Base-by-base conservation (phyloP, 2,113 vertebrate species). In the Fukomys damarensis region DNA sequence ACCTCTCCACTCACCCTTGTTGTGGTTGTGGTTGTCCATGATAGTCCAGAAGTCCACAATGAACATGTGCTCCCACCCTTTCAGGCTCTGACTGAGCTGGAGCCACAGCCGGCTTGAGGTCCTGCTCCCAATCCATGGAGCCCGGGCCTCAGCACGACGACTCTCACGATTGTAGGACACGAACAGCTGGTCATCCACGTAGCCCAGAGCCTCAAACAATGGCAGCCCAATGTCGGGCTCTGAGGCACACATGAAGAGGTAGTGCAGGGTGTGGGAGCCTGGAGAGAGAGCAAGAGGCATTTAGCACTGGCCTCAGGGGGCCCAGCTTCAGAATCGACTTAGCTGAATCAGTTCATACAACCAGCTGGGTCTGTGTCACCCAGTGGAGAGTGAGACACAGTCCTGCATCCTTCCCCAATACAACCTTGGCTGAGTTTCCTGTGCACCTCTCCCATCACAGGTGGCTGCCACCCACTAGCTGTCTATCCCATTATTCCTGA, bases 31-130 rank as follows among this genome's bases (percentile, higher is more conserved):
- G 94, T 98, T 98, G 92, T 97, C 95, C 86, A 98, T 97, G 84
- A 98, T 97, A 14, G 94, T 97, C 98, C 98, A 97, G 87, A 98
- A 96, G 87, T 98, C 98, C 1, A 97, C 80, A 3, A 13, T 97
- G 95, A 98, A 97, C 97, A 97, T 98, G 32, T 97, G 89, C 14
- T 97, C 96, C 98, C 98, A 98, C 7, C 96, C 98, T 74, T 98
- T 98, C 65, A 98, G 97, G 56, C 84, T 88, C 77, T 98, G 98
- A 61, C 97, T 96, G 89, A 97, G 95, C 70, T 93, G 89, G 9
- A 98, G 87, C 97, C 98, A 97, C 58, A 97, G 81, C 16, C 22
- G 74, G 46, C 95, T 77, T 0, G 89, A 8, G 19, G 89, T 41
- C 8, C 17, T 43, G 0, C 1, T 32, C 26, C 0, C 26, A 49